Conservation (phyloP, 2,888 invertebrate genomes). For the Escarpia spicata region DNA sequence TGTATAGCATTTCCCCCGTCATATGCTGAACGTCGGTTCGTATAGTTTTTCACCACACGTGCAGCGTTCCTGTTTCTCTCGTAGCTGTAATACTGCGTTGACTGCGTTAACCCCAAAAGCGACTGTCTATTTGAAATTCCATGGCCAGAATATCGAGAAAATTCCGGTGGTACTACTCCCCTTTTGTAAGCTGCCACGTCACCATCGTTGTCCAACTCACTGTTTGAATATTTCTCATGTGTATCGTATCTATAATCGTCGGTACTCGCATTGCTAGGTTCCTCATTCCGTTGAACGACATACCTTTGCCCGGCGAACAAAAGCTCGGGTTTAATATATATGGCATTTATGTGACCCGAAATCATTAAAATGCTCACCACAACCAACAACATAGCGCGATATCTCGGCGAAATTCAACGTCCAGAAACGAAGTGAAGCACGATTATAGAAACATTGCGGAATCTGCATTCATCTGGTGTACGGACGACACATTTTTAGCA, state of each 20-base stretch:
- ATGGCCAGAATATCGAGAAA: not conserved
- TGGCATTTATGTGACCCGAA: not conserved
- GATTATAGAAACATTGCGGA: slow-evolving; percentile 16
- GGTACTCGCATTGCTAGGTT: not conserved
- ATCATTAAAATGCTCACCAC: not conserved
- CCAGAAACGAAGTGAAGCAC: not conserved
- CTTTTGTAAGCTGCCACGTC: not conserved
- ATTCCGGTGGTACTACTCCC: not conserved
- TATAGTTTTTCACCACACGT: not conserved
- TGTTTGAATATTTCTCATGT: not conserved
- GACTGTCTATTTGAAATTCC: not conserved
- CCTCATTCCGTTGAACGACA: not conserved
- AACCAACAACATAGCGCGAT: not conserved
- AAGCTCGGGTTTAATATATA: not conserved
- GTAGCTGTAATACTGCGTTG: not conserved
- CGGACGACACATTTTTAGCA: not conserved
- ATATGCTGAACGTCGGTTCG: not conserved
- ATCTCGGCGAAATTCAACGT: not conserved
- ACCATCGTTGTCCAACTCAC: not conserved
- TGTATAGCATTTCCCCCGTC: not conserved
- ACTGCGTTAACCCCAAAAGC: not conserved
- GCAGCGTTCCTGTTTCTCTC: not conserved
- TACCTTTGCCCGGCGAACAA: not conserved
- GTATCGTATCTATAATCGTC: not conserved
- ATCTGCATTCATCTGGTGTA: not conserved